Base-by-base conservation (phyloP, 2,888 invertebrate species). In the Epinotia nisella region DNA sequence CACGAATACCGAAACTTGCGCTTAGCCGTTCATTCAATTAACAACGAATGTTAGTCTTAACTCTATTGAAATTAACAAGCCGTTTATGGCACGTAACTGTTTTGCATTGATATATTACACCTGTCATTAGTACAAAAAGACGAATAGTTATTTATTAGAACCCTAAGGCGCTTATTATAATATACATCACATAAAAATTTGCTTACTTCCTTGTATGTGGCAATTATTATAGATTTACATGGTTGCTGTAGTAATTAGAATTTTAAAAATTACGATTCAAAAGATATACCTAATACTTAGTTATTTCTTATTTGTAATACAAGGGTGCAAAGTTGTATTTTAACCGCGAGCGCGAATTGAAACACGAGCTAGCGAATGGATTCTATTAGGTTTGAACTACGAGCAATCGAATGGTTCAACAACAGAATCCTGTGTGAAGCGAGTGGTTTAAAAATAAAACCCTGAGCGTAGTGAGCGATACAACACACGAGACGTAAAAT, bases 1-100 rank as follows among this genome's bases (percentile, higher is more conserved):
- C 91, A 92, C 91, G 83, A 91, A 93, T 91, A 90, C 88, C 90
- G 85, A 85, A 83, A 87, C 82, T 85, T 87, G 89, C 87, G 89
- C 73, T 51, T 62, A 60, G 83, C 85, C 81, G 82, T 84, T 87
- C 86, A 89, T 89, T 90, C 86, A 87, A 91, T 92, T 90, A 90
- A 83, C 80, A 80, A 79, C 81, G 78, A 83, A 86, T 87, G 85
- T 85, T 85, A 82, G 82, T 83, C 82, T 84, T 78, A 78, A 80
- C 80, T 79, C 80, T 78, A 81, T 83, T 80, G 80, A 84, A 81
- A 89, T 87, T 87, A 86, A 87, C 83, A 80, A 83, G 80, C 81
- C 78, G 77, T 83, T 82, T 83, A 80, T 77, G 80, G 80, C 67
- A 75, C 67, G 67, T 77, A 78, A 74, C 66, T 74, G 71, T 78